phyloP scores from a whole-genome alignment of 1,140 invertebrate genomes.

The Drosophila varians region DNA sequence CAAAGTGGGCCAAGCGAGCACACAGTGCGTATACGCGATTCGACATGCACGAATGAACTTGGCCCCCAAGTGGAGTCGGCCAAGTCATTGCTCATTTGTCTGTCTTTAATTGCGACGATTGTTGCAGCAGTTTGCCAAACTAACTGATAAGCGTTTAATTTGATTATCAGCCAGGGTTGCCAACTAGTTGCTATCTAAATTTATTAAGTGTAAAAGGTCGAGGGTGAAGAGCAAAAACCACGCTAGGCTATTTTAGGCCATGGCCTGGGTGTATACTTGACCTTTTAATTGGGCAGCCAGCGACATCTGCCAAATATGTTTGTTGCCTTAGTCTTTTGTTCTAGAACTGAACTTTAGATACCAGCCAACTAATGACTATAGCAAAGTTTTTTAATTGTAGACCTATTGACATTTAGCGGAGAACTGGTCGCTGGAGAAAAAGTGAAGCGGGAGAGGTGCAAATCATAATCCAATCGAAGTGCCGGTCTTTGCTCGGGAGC shows the following conservation, averaged over 20 bases:
- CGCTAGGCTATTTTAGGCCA: slow-evolving; percentile 27
- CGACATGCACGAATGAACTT: slow-evolving; percentile 62
- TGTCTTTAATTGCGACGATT: slow-evolving; percentile 54
- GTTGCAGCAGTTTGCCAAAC: slow-evolving; percentile 43
- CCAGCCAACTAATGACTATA: not conserved
- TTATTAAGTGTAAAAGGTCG: slow-evolving; percentile 55
- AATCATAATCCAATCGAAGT: slow-evolving; percentile 62
- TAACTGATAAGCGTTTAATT: slow-evolving; percentile 63
- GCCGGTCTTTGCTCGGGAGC: slow-evolving; percentile 40
- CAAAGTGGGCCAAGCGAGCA: slow-evolving; percentile 6
- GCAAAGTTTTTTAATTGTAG: slow-evolving; percentile 45
- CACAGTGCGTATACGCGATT: slow-evolving; percentile 71
- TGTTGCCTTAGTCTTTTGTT: slow-evolving; percentile 28
- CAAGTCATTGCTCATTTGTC: slow-evolving; percentile 47
- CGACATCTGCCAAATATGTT: slow-evolving; percentile 27
- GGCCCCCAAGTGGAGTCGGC: slow-evolving; percentile 35
- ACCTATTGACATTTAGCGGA: slow-evolving; percentile 62
- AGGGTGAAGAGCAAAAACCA: slow-evolving; percentile 7
- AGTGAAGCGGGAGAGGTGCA: slow-evolving; percentile 6
- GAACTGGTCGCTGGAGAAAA: slow-evolving; percentile 45
- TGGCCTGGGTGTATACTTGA: slow-evolving; percentile 22
- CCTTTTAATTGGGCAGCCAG: slow-evolving; percentile 38
- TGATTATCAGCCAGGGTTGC: slow-evolving; percentile 44
- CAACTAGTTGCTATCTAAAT: slow-evolving; percentile 20
- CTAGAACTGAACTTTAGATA: slow-evolving; percentile 16